Evolutionary conservation across 2,797 vertebrate species (phyloP), one percentile per base, ranked within the genome.

Genomic region (Apodemus agrarius): DNA sequence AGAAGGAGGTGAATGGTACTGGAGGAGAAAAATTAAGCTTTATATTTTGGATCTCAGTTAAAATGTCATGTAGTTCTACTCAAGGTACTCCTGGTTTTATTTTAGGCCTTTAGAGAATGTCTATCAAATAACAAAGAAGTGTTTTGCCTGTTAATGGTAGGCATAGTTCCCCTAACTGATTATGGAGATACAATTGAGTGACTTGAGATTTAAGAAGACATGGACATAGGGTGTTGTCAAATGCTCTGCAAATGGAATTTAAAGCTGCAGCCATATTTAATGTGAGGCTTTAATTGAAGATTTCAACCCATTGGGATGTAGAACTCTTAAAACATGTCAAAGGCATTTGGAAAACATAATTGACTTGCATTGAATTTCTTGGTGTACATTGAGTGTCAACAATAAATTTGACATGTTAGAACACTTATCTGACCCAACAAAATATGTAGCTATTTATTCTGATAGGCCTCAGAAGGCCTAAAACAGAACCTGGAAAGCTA

Each of bases 41-140:
- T 63, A 40, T 24, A 37, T 94, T 93, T 86, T 67, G 37, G 95
- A 97, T 96, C 8, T 11, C 11, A 96, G 94, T 94, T 96, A 96
- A 95, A 43, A 14, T 85, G 8, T 63, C 46, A 74, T 87, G 96
- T 65, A 86, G 90, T 97, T 98, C 96, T 57, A 81, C 21, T 78
- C 85, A 95, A 92, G 57, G 81, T 98, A 97, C 95, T 2, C 52
- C 43, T 34, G 29, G 17, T 84, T 97, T 97, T 96, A 93, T 96
- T 92, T 96, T 96, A 95, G 1, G 43, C 98, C 94, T 98, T 96
- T 96, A 90, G 90, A 90, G 65, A 14, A 92, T 96, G 97, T 96
- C 80, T 95, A 54, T 91, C 75, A 90, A 92, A 95, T 34, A 97
- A 74, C 49, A 97, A 94, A 94, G 83, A 75, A 92, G 63, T 80